Base-by-base conservation (phyloP, 30 jellyfish, hydroid and myxozoan genomes). In the Pseudorhiza aurosa region DNA sequence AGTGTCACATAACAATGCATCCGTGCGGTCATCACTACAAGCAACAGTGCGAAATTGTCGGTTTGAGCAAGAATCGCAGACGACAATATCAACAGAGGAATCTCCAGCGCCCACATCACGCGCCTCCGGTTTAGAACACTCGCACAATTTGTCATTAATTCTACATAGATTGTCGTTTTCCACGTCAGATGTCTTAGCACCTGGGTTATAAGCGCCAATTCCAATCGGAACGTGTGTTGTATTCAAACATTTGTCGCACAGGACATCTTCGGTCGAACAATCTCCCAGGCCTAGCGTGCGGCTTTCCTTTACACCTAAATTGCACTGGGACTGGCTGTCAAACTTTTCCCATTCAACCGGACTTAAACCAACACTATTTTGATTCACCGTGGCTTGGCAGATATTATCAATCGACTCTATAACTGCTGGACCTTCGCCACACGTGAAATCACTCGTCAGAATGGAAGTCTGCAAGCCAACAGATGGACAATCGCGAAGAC, bases 401-500 rank as follows among this genome's bases (percentile, higher is more conserved):
- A 72, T 29, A 8, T 18, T 63, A 31, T 67, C 87, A 1, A 42
- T 40, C 10, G 77, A 31, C 12, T 36, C 77, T 28, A 78, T 26
- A 8, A 22, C 76, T 18, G 91, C 99, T 0, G 22, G 4, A 4
- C 69, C 90, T 4, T 86, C 96, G 5, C 99, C 99, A 59, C 99
- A 93, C 53, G 77, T 19, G 53, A 93, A 93, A 53, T 93, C 96
- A 24, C n/a, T 21, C 4, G 25, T 37, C 40, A 57, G 60, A 26
- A 84, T 80, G 24, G 24, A 6, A 27, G 85, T 47, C 35, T 73
- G 74, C 18, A 27, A 40, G 58, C 68, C 77, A 0, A 25, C 65
- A n/a, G 72, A 37, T 51, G 10, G 26, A 18, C 46, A 46, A 2
- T 36, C 81, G 4, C 21, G 36, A 30, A 68, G 19, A 28, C 81